These are phyloP conservation scores for Tiaroga cobitis DNA, from an alignment of 2,797 vertebrate genomes.

Conservation along the genomic window DNA sequence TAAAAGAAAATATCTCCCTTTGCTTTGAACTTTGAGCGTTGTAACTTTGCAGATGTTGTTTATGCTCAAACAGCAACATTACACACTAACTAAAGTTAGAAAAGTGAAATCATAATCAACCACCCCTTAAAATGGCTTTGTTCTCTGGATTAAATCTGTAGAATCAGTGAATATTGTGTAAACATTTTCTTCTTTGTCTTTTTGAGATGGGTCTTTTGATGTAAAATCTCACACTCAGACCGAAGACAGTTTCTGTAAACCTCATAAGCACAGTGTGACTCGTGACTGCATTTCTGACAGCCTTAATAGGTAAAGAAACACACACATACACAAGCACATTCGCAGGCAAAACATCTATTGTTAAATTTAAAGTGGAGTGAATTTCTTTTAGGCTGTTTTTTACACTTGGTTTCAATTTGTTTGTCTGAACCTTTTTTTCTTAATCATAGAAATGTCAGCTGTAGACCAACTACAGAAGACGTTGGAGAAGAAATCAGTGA, in stretches of 20 bases:
- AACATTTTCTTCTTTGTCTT: constrained; percentile 35
- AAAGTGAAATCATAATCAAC: no score
- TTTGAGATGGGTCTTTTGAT: constrained; percentile 26
- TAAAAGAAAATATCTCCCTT: no score
- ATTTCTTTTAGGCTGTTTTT: not conserved
- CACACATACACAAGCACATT: constrained; percentile 19
- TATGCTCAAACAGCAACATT: no score
- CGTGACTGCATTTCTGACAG: constrained; percentile 41
- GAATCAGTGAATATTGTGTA: constrained; percentile 6
- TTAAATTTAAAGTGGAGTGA: not conserved
- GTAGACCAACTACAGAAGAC: constrained; percentile 3
- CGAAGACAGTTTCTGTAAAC: constrained; percentile 45
- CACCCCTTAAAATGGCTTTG: not conserved
- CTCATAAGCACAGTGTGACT: constrained; percentile 16
- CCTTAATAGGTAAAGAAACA: constrained; percentile 39
- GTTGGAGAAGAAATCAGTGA: constrained; percentile 22
- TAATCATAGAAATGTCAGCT: not conserved
- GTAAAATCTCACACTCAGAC: constrained; percentile 70
- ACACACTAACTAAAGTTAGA: no score
- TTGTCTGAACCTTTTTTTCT: not conserved
- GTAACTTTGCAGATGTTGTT: no score
- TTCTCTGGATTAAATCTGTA: not conserved
- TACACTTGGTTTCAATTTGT: not conserved
- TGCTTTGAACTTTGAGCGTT: no score
- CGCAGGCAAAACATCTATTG: not conserved